Evolutionary conservation across 2,888 invertebrate species (phyloP).

Genomic region (Orthonevra nobilis): DNA sequence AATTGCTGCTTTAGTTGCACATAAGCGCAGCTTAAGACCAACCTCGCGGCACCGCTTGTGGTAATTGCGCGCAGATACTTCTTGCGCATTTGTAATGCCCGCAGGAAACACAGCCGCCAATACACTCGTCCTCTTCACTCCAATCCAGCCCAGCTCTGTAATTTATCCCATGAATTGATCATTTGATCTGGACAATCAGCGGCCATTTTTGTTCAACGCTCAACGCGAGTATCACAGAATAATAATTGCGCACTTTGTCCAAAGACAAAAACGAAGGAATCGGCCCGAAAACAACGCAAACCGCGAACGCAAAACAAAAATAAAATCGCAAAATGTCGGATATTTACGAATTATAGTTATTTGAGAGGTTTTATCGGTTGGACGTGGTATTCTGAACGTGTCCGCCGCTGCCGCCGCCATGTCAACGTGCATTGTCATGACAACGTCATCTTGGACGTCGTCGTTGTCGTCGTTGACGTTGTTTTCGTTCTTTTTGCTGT

Average conservation of each 20-base stretch:
- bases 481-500: conserved; percentile 4
- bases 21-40: conserved; percentile 67
- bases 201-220: conserved; percentile 60
- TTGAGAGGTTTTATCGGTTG: conserved; percentile 69
- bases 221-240: conserved; percentile 34
- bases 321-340: conserved; percentile 68
- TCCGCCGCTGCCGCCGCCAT: conserved; percentile 66
- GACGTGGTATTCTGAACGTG: conserved; percentile 69
- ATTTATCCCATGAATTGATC: conserved; percentile 64
- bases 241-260: conserved; percentile 67
- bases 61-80: conserved; percentile 50
- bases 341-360: conserved; percentile 70
- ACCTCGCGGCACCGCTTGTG: conserved; percentile 65
- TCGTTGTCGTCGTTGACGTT: conserved; percentile 11
- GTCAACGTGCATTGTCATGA: conserved; percentile 64
- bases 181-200: conserved; percentile 68
- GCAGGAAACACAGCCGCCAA: conserved; percentile 14
- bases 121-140: conserved; percentile 64
- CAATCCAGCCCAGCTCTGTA: conserved; percentile 56
- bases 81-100: conserved; percentile 13
- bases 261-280: conserved; percentile 45
- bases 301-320: conserved; percentile 12
- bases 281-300: not conserved
- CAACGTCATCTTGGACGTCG: conserved; percentile 32
- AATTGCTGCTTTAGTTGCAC: conserved; percentile 63